Evolutionary conservation across 2,113 vertebrate genomes (phyloP).

Genomic region (Spea bombifrons): DNA sequence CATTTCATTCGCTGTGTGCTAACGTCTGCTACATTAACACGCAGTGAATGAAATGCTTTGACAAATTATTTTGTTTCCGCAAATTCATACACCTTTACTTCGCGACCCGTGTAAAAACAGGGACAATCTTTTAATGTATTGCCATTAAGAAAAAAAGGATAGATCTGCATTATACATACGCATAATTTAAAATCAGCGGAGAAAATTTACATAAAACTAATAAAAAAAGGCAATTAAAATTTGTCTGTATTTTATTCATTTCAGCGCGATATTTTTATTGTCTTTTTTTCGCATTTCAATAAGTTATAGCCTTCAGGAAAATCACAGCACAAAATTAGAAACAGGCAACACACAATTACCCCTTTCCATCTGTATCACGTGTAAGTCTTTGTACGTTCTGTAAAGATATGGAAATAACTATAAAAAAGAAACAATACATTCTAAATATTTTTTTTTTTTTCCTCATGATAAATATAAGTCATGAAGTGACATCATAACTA

Average conservation of each 20-base stretch:
- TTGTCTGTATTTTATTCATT: constrained; percentile 6
- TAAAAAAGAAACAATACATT: background rate
- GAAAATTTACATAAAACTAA: constrained; percentile 31
- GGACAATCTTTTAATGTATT: background rate
- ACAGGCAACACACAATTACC: background rate
- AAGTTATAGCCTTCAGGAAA: background rate
- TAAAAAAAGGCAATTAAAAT: constrained; percentile 20
- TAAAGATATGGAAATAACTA: background rate
- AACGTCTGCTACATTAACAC: too few relatives aligned
- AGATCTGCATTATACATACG: background rate
- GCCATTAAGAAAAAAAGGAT: background rate
- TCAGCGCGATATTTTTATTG: background rate
- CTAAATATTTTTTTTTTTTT: background rate
- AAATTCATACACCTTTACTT: background rate
- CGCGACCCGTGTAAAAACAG: too few relatives aligned
- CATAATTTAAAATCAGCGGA: constrained; percentile 10
- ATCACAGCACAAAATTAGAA: background rate
- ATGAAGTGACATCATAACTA: background rate
- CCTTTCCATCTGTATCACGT: background rate
- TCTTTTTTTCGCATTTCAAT: background rate
- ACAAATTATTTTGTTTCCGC: background rate
- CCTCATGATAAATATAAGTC: background rate
- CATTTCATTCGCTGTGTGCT: too few relatives aligned
- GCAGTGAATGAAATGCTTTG: too few relatives aligned
- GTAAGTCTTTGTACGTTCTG: background rate